Evolutionary conservation across 2,888 invertebrate genomes (phyloP).

Genomic region (Nycteola revayana): DNA sequence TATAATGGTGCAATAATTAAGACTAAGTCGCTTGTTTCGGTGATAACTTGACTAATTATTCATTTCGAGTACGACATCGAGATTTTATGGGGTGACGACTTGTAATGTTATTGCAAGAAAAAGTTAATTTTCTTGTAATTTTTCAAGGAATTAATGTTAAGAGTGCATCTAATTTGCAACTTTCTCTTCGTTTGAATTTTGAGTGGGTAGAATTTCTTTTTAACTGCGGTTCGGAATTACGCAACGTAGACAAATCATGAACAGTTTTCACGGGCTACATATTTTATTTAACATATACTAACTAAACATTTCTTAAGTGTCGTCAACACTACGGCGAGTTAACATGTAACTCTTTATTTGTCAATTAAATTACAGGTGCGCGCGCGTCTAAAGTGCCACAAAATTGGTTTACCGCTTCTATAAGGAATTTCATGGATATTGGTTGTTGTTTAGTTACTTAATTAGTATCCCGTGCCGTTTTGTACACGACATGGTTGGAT

Average conservation of each 20-base stretch:
- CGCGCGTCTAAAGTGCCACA: constrained; percentile 62
- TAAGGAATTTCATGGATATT: constrained; percentile 77
- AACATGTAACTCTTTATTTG: constrained; percentile 65
- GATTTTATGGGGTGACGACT: constrained; percentile 68
- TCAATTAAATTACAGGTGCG: constrained; percentile 62
- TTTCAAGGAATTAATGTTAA: constrained; percentile 27
- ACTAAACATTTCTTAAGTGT: constrained; percentile 48
- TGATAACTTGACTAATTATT: constrained; percentile 71
- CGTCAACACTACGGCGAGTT: constrained; percentile 45
- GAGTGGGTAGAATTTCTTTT: too few species aligned
- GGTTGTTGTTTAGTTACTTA: constrained; percentile 70
- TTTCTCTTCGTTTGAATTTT: constrained; percentile 16
- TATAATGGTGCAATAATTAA: constrained; percentile 78
- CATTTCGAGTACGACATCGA: constrained; percentile 61
- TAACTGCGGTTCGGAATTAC: too few species aligned
- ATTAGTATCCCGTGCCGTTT: constrained; percentile 64
- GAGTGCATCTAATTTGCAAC: constrained; percentile 17
- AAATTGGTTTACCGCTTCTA: constrained; percentile 72
- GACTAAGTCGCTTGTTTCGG: constrained; percentile 69
- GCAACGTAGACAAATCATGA: too few species aligned
- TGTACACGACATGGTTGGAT: constrained; percentile 53
- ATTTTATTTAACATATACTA: constrained; percentile 36
- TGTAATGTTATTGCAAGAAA: constrained; percentile 49
- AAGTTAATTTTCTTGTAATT: not conserved
- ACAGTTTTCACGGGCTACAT: constrained; percentile 32